Conservation (phyloP, 2,888 invertebrate species). For the Volucella bombylans region DNA sequence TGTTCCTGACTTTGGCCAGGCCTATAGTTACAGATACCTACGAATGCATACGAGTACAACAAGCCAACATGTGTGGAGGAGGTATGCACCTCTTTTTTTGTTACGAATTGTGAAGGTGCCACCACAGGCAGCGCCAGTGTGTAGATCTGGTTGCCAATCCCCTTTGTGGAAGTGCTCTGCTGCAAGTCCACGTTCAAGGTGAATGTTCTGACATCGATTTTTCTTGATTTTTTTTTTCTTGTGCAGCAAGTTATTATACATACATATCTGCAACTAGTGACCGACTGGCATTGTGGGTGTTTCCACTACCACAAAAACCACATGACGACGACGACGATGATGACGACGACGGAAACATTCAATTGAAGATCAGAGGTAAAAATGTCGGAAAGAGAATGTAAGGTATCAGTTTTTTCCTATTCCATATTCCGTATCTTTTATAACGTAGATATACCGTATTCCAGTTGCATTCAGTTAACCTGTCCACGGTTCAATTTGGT, state of each 20-base stretch:
- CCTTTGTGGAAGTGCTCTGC: constrained; percentile 71
- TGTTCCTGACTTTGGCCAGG: constrained; percentile 56
- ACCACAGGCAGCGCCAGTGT: constrained; percentile 59
- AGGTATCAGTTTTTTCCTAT: no score
- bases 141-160: constrained; percentile 70
- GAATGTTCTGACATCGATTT: constrained; percentile 72
- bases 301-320: constrained; percentile 19
- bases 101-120: constrained; percentile 61
- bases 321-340: background rate
- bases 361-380: constrained; percentile 64
- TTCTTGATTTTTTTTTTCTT: background rate
- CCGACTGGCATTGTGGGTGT: constrained; percentile 74
- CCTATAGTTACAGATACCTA: constrained; percentile 43
- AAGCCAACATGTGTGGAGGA: constrained; percentile 61
- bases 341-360: constrained; percentile 32
- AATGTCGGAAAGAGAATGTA: constrained; percentile 68
- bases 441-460: constrained; percentile 1
- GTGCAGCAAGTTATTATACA: constrained; percentile 31
- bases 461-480: constrained; percentile 71
- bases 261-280: constrained; percentile 48
- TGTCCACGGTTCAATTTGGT: constrained; percentile 74
- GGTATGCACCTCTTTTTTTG: constrained; percentile 42
- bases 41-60: constrained; percentile 28
- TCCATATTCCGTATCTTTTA: no score
- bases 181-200: constrained; percentile 73